Percentiles rank a stretch among this genome's conserved stretches.
Conservation (phyloP, 2,888 invertebrate genomes). For the Drosophila tripunctata region DNA sequence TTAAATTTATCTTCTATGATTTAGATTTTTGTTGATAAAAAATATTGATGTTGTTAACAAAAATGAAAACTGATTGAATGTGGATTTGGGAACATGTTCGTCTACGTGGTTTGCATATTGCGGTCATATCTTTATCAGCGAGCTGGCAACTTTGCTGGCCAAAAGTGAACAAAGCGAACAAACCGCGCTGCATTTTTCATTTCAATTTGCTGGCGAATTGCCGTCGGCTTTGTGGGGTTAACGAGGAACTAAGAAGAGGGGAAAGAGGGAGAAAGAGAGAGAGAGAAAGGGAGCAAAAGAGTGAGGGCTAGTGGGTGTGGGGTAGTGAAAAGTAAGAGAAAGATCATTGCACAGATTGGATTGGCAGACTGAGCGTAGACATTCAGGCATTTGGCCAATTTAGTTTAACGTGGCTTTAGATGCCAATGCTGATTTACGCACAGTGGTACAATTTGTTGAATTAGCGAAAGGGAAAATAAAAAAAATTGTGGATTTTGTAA, state of each 20-base stretch:
- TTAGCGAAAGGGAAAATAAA: not conserved
- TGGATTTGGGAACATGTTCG: slow-evolving; percentile 25
- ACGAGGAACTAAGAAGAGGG: not conserved
- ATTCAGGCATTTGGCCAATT: slow-evolving; percentile 67
- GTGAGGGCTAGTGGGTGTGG: not conserved
- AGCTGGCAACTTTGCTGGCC: slow-evolving; percentile 29
- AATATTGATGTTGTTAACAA: not conserved
- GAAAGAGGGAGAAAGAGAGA: not conserved
- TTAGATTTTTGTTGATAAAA: too few species aligned
- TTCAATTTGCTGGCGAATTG: slow-evolving; percentile 58
- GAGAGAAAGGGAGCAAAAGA: too few species aligned
- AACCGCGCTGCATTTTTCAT: slow-evolving; percentile 63
- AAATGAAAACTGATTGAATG: slow-evolving; percentile 1
- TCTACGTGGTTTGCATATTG: slow-evolving; percentile 32
- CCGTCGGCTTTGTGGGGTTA: not conserved
- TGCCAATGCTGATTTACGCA: slow-evolving; percentile 7
- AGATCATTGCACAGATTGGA: slow-evolving; percentile 39
- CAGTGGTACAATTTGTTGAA: not conserved
- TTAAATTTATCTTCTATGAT: too few species aligned
- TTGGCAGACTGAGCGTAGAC: slow-evolving; percentile 44
- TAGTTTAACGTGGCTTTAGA: slow-evolving; percentile 50
- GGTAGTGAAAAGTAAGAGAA: not conserved
- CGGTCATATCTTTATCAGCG: slow-evolving; percentile 51
- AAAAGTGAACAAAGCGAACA: slow-evolving; percentile 57
- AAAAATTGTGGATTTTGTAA: too few species aligned